Conservation (phyloP, 2,888 invertebrate species). For the Cantharis lateralis region DNA sequence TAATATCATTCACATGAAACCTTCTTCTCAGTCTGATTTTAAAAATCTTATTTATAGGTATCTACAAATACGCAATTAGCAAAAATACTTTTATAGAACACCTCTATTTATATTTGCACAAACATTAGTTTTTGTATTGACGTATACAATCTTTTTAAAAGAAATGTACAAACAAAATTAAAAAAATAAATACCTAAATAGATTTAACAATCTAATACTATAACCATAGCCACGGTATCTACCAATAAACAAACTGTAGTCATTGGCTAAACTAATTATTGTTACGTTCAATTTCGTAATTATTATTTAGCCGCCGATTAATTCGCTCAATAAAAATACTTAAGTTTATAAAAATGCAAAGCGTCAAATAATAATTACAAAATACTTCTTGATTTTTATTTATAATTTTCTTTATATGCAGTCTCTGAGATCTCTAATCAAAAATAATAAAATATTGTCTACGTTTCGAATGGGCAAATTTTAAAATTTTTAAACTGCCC, state of each 20-base stretch:
- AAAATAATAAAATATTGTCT: constrained; percentile 2
- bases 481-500: neutral
- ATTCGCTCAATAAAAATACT: neutral
- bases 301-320: neutral
- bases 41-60: neutral
- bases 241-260: neutral
- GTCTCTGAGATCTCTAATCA: constrained; percentile 1
- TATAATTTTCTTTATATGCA: neutral
- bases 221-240: constrained; percentile 3
- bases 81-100: neutral
- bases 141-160: neutral
- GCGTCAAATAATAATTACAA: neutral
- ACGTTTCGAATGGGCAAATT: neutral
- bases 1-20: neutral
- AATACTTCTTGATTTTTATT: neutral
- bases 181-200: constrained; percentile 9
- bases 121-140: neutral
- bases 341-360: neutral
- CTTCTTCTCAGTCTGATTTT: neutral
- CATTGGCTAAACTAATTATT: neutral
- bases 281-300: neutral
- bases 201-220: constrained; percentile 11
- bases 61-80: neutral
- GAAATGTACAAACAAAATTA: neutral
- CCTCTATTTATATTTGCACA: neutral